Base-by-base conservation (phyloP, 1,140 invertebrate genomes). In the Hyphantria cunea region DNA sequence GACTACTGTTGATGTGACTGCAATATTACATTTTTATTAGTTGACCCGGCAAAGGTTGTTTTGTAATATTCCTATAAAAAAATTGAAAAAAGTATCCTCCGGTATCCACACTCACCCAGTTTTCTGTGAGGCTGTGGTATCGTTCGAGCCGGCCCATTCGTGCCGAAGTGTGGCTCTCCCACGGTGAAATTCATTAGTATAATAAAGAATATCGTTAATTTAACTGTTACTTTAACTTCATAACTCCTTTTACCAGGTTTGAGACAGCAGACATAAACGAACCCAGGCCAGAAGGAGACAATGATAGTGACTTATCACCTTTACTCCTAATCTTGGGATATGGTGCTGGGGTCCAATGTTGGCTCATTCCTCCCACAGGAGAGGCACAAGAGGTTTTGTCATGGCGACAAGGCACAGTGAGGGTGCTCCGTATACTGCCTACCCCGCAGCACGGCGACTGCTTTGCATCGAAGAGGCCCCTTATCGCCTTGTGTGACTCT, bases 301-400 rank as follows among this genome's bases (percentile, higher is more conserved):
- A 93, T 78, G 95, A 96, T 68, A 93, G 92, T 72, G 94, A 94
- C 45, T 93, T 94, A 54, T 93, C 95, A 31, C 96, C 96, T 3
- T 86, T 99, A 9, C 89, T 99, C 6, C 88, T 98, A n/a, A 94
- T 97, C 12, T 86, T 99, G 42, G 91, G 90, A 66, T 91, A 90
- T 47, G 86, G 86, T n/a, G 75, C 87, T 0, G 86, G 86, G 0
- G 82, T 89, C 5, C 86, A 90, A 61, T 94, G 96, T 58, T 96
- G 96, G 96, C 84, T 94, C 34, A 93, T 96, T 53, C 93, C 94
- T 13, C 94, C 95, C 8, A 96, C 94, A 74, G 97, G 97, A 9
- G 97, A 99, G 83, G 97, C 97, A 0, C 95, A 96, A 50, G 97
- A 98, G 91, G 95, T 98, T 7, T 84, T 99, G 47, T 98, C 97